phyloP scores from a whole-genome alignment of 2,113 vertebrate genomes.

The Pristiophorus japonicus region DNA sequence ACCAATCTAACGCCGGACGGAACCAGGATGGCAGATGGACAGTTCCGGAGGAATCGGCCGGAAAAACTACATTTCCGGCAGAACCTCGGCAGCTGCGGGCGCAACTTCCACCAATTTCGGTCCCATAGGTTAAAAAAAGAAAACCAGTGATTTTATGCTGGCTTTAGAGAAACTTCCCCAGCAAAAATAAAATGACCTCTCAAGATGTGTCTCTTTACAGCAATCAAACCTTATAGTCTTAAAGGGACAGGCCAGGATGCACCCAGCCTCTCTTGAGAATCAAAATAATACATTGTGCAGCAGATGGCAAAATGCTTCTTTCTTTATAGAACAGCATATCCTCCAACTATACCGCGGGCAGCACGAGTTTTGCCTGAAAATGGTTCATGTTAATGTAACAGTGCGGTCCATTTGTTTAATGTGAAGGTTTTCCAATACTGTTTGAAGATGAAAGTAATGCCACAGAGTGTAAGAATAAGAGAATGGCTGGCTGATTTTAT shows the following conservation, averaged over 20 bases:
- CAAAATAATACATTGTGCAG: not conserved
- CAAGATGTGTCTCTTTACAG: not conserved
- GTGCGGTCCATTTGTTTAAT: not conserved
- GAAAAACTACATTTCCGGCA: too few species aligned
- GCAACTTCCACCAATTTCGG: too few species aligned
- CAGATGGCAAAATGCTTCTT: not conserved
- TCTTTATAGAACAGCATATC: not conserved
- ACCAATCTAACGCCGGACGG: too few species aligned
- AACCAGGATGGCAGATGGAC: too few species aligned
- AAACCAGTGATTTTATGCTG: not conserved
- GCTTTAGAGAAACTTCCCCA: not conserved
- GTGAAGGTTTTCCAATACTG: not conserved
- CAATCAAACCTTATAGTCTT: not conserved
- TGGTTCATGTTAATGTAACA: not conserved
- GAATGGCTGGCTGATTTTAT: conserved; percentile 29
- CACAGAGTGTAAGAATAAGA: not conserved
- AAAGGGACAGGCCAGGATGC: not conserved
- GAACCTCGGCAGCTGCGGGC: too few species aligned
- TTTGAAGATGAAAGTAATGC: conserved; percentile 7
- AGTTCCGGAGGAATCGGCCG: too few species aligned
- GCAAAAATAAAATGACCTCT: not conserved
- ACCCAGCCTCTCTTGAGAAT: not conserved
- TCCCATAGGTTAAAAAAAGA: not conserved
- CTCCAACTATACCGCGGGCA: not conserved
- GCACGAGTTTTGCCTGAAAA: not conserved